A percentile compares a stretch with the other conserved stretches of the same genome.
phyloP scores from a whole-genome alignment of 2,888 invertebrate species.

The Cenopis cana region DNA sequence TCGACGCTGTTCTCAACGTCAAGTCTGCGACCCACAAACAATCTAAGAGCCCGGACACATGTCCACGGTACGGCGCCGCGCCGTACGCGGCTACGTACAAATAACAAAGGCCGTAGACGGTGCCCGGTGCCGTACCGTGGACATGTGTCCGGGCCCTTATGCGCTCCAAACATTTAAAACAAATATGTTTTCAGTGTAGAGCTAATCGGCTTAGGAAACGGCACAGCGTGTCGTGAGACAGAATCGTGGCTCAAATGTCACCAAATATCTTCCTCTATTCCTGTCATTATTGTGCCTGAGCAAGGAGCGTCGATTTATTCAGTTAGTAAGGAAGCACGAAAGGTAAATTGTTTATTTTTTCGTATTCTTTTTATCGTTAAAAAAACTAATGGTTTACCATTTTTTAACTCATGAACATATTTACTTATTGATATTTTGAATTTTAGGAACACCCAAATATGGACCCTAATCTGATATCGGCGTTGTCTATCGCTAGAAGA shows the following conservation, averaged over 20 bases:
- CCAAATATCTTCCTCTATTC: constrained; percentile 81
- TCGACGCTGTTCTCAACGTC: background rate
- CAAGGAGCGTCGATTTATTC: constrained; percentile 97
- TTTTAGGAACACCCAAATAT: constrained; percentile 91
- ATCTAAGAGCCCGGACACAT: too few relatives aligned
- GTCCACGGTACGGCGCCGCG: too few relatives aligned
- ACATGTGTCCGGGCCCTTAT: too few relatives aligned
- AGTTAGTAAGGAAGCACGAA: constrained; percentile 92
- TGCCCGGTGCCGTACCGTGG: too few relatives aligned
- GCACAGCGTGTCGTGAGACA: constrained; percentile 95
- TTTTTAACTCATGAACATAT: background rate
- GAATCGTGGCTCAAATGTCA: constrained; percentile 89
- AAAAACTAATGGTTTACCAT: too few relatives aligned
- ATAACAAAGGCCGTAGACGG: too few relatives aligned
- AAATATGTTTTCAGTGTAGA: constrained; percentile 87
- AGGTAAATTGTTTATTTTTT: constrained; percentile 62
- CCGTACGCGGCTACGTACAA: too few relatives aligned
- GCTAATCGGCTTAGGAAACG: constrained; percentile 95
- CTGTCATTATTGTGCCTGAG: constrained; percentile 94
- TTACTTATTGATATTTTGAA: constrained; percentile 17
- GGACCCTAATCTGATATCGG: constrained; percentile 91
- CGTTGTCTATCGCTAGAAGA: constrained; percentile 93
- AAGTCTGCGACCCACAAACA: background rate
- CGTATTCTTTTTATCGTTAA: too few relatives aligned
- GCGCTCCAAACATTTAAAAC: background rate